These are phyloP conservation scores for Condylura cristata DNA, from an alignment of 2,113 vertebrate genomes.

Conservation along the genomic window DNA sequence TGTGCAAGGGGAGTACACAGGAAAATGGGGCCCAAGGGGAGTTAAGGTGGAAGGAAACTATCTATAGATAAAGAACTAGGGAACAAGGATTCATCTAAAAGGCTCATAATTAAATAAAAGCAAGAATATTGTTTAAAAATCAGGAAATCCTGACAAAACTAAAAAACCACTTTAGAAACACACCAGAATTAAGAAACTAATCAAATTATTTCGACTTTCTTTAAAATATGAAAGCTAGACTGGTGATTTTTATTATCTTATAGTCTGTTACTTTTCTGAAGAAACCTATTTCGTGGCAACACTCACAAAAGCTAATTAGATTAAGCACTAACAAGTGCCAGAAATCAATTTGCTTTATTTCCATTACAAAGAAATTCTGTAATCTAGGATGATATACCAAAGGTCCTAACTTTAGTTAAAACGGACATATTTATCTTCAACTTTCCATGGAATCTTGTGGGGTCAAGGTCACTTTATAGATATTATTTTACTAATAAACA, in stretches of 20 bases:
- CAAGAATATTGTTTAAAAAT: not conserved
- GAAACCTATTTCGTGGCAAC: not conserved
- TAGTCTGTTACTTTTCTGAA: not conserved
- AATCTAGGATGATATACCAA: not conserved
- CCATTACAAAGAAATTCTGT: not conserved
- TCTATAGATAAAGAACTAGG: not conserved
- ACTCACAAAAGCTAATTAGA: not conserved
- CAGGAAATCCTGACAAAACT: not conserved
- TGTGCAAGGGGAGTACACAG: not conserved
- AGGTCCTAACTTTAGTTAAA: slow-evolving; percentile 20
- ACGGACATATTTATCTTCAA: not conserved
- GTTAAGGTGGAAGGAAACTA: not conserved
- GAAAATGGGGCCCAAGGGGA: not conserved
- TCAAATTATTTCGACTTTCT: not conserved
- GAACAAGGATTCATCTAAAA: slow-evolving; percentile 5
- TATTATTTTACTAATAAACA: slow-evolving; percentile 7
- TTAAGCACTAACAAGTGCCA: not conserved
- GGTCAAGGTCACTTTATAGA: slow-evolving; percentile 1
- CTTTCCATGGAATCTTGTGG: not conserved
- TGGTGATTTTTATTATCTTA: not conserved
- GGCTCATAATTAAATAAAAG: not conserved
- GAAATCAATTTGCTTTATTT: not conserved
- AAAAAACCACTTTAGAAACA: not conserved
- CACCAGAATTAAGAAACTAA: slow-evolving; percentile 17
- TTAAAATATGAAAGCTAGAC: not conserved